Conservation (phyloP, 2,797 vertebrate species). For the Rhodeus uyekii region DNA sequence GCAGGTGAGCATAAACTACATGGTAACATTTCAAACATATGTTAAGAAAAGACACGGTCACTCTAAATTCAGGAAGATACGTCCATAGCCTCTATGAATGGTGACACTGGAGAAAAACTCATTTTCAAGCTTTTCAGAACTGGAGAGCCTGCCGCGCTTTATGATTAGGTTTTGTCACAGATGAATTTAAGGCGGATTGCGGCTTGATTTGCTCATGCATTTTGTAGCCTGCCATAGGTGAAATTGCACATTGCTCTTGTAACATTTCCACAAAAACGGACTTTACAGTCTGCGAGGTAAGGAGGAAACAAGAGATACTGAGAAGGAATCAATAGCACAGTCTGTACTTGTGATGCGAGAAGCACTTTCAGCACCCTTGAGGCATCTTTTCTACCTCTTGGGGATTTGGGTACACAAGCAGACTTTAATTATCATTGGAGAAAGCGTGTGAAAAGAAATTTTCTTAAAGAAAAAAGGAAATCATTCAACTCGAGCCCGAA, state of each 20-base stretch:
- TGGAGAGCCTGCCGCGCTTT: slow-evolving; percentile 21
- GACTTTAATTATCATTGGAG: slow-evolving; percentile 10
- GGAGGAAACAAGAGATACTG: not conserved
- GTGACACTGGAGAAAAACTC: slow-evolving; percentile 26
- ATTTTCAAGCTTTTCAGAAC: slow-evolving; percentile 26
- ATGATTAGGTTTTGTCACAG: slow-evolving; percentile 51
- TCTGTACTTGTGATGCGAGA: not conserved
- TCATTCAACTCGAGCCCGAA: no score
- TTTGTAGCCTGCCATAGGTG: slow-evolving; percentile 9
- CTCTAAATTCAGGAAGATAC: slow-evolving; percentile 38
- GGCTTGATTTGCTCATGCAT: slow-evolving; percentile 35
- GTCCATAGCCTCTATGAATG: not conserved
- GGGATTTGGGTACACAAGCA: not conserved
- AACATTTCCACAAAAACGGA: slow-evolving; percentile 18
- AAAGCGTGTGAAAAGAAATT: not conserved
- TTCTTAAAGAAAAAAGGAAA: not conserved
- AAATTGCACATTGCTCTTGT: slow-evolving; percentile 36
- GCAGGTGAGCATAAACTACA: not conserved
- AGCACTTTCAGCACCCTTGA: not conserved
- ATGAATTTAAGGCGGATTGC: slow-evolving; percentile 38
- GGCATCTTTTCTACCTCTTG: not conserved
- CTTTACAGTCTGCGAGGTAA: slow-evolving; percentile 5
- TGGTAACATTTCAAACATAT: not conserved
- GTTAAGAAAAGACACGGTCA: slow-evolving; percentile 26
- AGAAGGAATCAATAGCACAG: slow-evolving; percentile 5